phyloP scores from a whole-genome alignment of 2,113 vertebrate species.

The Rhabdornis inornatus region DNA sequence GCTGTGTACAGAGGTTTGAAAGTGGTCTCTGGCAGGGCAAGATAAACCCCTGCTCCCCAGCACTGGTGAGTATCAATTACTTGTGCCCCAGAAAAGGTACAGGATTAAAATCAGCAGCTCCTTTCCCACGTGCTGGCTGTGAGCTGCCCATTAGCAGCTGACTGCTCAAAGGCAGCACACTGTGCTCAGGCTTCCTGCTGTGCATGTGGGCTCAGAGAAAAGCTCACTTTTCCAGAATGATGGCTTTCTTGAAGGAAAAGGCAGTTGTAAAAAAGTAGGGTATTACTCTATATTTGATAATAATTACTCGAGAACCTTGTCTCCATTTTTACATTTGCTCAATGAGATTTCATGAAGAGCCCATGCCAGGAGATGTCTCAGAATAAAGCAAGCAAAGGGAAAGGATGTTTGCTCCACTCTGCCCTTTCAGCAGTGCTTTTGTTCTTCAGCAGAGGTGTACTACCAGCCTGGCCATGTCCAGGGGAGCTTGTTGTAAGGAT shows the following conservation, averaged over 20 bases:
- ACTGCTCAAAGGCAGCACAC: background rate
- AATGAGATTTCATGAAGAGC: background rate
- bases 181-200: background rate
- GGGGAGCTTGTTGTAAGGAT: background rate
- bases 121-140: accelerated
- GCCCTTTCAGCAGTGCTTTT: background rate
- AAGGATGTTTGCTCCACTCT: background rate
- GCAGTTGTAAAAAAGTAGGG: background rate
- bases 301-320: background rate
- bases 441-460: background rate
- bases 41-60: background rate
- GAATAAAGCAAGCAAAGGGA: background rate
- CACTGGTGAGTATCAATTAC: background rate
- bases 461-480: background rate
- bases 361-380: background rate
- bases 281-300: background rate
- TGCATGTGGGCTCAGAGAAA: background rate
- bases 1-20: background rate
- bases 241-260: background rate
- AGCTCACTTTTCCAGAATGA: background rate
- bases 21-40: background rate
- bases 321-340: background rate
- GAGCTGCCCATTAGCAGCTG: background rate
- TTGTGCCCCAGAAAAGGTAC: background rate
- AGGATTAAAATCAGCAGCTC: background rate